These are phyloP conservation scores for Mallotus villosus DNA, from an alignment of 2,797 vertebrate genomes.

Conservation along the genomic window DNA sequence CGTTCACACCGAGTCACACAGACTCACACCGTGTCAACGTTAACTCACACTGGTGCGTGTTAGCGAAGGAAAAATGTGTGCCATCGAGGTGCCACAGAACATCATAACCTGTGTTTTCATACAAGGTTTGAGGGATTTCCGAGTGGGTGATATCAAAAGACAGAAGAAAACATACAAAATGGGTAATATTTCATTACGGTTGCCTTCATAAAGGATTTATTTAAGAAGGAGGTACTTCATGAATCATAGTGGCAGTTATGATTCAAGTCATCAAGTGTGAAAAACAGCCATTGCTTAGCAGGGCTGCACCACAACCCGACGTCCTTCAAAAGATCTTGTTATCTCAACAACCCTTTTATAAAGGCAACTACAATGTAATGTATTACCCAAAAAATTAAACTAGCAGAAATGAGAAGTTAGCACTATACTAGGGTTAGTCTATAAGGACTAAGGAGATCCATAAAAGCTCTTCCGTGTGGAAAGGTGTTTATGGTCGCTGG, in stretches of 20 bases:
- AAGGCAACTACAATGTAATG: slow-evolving; percentile 52
- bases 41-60: not conserved
- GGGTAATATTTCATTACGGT: slow-evolving; percentile 33
- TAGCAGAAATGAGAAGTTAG: slow-evolving; percentile 33
- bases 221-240: slow-evolving; percentile 10
- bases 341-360: not conserved
- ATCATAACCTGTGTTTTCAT: slow-evolving; percentile 18
- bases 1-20: no score
- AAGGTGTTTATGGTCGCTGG: slow-evolving; percentile 78
- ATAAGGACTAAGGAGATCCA: slow-evolving; percentile 51
- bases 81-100: slow-evolving; percentile 30
- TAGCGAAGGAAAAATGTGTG: slow-evolving; percentile 25
- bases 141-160: slow-evolving; percentile 16
- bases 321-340: not conserved
- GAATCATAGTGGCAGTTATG: not conserved
- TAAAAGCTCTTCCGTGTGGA: slow-evolving; percentile 68
- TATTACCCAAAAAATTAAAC: slow-evolving; percentile 14
- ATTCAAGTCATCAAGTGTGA: not conserved
- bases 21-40: slow-evolving; percentile 22
- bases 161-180: slow-evolving; percentile 21
- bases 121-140: slow-evolving; percentile 2
- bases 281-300: not conserved
- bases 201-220: slow-evolving; percentile 30
- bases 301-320: not conserved
- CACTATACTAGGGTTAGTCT: slow-evolving; percentile 44